Conservation (phyloP, 2,113 vertebrate species). For the Macroglossus sobrinus region DNA sequence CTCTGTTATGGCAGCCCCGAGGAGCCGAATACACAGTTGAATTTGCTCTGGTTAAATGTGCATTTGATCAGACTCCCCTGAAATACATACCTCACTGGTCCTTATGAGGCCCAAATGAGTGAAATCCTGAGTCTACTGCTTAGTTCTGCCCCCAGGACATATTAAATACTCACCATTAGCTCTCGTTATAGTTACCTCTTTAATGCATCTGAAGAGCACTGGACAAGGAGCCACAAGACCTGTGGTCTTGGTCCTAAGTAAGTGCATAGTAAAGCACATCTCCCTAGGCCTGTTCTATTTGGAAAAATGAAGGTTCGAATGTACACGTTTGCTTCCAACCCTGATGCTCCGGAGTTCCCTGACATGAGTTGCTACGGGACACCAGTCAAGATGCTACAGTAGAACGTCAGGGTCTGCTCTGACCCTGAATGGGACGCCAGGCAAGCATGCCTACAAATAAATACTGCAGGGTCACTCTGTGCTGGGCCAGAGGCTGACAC, state of each 20-base stretch:
- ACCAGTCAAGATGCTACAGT: no score
- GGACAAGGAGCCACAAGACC: neutral
- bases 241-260: neutral
- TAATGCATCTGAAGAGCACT: neutral
- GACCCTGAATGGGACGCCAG: neutral
- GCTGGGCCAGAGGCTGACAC: neutral
- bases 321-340: neutral
- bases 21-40: neutral
- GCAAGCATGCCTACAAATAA: neutral
- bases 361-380: neutral
- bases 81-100: neutral
- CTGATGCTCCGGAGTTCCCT: neutral
- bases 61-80: neutral
- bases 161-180: neutral
- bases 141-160: no score
- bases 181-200: neutral
- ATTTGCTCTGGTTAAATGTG: neutral
- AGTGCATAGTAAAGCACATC: neutral
- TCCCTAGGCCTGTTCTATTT: neutral
- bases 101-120: neutral
- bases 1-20: neutral
- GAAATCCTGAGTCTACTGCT: neutral
- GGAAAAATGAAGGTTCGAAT: neutral
- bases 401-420: neutral
- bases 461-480: neutral